Conservation (phyloP, 2,113 vertebrate species). For the Speoplatyrhinus poulsoni region DNA sequence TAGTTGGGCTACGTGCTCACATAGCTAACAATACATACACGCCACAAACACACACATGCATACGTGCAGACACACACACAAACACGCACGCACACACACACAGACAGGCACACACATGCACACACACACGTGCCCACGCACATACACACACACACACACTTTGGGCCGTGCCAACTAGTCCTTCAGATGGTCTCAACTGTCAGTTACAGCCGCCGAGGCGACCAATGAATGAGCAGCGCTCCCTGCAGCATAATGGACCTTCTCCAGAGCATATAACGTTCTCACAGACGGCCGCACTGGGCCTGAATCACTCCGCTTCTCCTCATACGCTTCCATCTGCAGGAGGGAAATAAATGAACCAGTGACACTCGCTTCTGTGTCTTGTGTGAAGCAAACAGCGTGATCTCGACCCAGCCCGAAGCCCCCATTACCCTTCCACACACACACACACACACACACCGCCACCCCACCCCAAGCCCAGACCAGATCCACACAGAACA, state of each 20-base stretch:
- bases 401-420: conserved; percentile 43
- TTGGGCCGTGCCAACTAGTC: neutral
- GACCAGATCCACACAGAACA: conserved; percentile 49
- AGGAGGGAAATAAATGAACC: conserved; percentile 56
- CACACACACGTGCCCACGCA: too few species aligned
- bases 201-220: too few species aligned
- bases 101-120: too few species aligned
- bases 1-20: neutral
- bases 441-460: conserved; percentile 23
- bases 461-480: neutral
- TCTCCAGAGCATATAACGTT: conserved; percentile 19
- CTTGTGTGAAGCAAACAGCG: conserved; percentile 60
- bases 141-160: conserved; percentile 6
- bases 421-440: conserved; percentile 25
- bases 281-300: conserved; percentile 32
- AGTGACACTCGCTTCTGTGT: conserved; percentile 61
- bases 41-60: too few species aligned
- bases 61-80: too few species aligned
- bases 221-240: too few species aligned
- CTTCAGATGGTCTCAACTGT: neutral
- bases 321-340: conserved; percentile 51
- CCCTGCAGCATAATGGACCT: neutral
- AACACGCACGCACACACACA: too few species aligned
- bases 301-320: conserved; percentile 20
- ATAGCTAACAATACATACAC: neutral